Base-by-base conservation (phyloP, 1,140 invertebrate species). In the Nilaparvata lugens region DNA sequence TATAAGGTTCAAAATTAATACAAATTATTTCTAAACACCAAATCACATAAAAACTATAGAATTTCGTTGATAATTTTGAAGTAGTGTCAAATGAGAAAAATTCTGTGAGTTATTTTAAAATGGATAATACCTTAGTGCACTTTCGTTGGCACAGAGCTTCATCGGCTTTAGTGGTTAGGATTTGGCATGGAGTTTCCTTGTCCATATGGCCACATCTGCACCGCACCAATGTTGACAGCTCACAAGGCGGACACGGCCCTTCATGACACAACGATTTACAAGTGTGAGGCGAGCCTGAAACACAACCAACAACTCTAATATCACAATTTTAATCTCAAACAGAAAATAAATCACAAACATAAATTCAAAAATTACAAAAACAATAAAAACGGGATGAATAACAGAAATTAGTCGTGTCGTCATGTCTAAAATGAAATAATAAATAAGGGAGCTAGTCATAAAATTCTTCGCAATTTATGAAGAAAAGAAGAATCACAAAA, bases 141-240 rank as follows among this genome's bases (percentile, higher is more conserved):
- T 88, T 87, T 66, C 87, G 90, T 67, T 93, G 84, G 74, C 95
- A 98, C 11, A 84, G 73, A 5, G 86, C 83, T 68, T 88, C 87
- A 65, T 87, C 83, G 19, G 81, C 78, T 66, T 84, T 81, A 0
- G 81, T 79, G 0, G 76, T 82, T 0, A 93, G 71, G 42, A 92
- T 82, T 1, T 75, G 75, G 71, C 95, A 98, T 0, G 83, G 78
- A 48, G 96, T 81, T 71, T 93, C 84, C 65, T 88, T 87, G 58
- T 86, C 84, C 76, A 88, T 88, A 68, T 86, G 81, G n/a, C 90
- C 91, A 74, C 96, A 98, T n/a, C 91, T 84, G 70, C 96, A 98
- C 56, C 81, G 83, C 0, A 95, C 80, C 1, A 81, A 71, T 0
- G 91, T 93, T 14, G 80, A 83, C 18, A 87, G 80, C 14, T 84